phyloP scores from a whole-genome alignment of 2,797 vertebrate genomes.

The Coregonus ussuriensis region DNA sequence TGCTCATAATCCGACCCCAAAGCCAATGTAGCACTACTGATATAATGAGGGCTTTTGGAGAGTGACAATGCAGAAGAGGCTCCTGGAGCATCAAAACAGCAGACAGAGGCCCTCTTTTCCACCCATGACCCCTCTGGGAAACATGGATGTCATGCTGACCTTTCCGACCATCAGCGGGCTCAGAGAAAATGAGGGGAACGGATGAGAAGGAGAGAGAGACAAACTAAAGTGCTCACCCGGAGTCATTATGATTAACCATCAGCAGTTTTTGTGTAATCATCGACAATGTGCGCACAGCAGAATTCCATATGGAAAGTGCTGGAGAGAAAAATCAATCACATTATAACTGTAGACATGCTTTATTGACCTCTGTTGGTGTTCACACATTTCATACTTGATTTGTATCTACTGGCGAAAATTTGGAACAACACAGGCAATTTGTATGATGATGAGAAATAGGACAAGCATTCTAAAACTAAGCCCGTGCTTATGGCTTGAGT shows the following conservation, averaged over 20 bases:
- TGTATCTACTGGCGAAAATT: conserved; percentile 73
- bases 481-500: conserved; percentile 69
- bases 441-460: conserved; percentile 61
- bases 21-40: conserved; percentile 51
- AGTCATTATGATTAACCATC: conserved; percentile 78
- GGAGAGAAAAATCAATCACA: conserved; percentile 76
- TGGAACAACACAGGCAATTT: conserved; percentile 76
- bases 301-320: conserved; percentile 53
- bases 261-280: conserved; percentile 78
- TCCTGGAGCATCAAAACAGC: conserved; percentile 58
- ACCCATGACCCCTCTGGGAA: conserved; percentile 58
- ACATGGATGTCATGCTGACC: conserved; percentile 68
- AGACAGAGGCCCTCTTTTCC: conserved; percentile 26
- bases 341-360: conserved; percentile 76
- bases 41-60: conserved; percentile 65
- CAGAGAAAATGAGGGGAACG: conserved; percentile 65
- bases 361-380: conserved; percentile 78
- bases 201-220: conserved; percentile 67
- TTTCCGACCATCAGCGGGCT: conserved; percentile 62
- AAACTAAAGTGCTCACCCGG: conserved; percentile 72
- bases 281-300: conserved; percentile 62
- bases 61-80: conserved; percentile 56
- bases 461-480: conserved; percentile 59
- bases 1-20: conserved; percentile 54
- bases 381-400: conserved; percentile 75